These are phyloP conservation scores for Lepidocolaptes lacrymiger DNA, from an alignment of 2,797 vertebrate species.

Conservation along the genomic window DNA sequence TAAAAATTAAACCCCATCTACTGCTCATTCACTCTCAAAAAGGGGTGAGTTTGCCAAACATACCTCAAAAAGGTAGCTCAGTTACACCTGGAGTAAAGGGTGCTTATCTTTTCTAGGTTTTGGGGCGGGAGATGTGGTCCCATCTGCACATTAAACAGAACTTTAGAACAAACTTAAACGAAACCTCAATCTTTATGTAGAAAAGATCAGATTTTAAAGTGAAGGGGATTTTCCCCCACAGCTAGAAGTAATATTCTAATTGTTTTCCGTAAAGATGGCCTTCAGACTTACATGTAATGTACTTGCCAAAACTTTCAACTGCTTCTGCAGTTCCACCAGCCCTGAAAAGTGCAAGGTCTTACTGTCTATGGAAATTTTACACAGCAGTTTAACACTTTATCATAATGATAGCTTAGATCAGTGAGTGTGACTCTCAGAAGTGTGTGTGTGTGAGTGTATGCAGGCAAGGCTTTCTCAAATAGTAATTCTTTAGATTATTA, in stretches of 20 bases:
- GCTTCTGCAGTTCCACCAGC: not conserved
- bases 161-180: not conserved
- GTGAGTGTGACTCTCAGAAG: not conserved
- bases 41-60: not conserved
- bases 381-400: not conserved
- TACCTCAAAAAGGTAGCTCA: not conserved
- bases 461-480: not conserved
- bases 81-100: not conserved
- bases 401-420: not conserved
- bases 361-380: not conserved
- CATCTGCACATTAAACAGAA: not conserved
- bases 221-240: rapidly evolving
- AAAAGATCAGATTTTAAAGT: not conserved
- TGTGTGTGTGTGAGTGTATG: not conserved
- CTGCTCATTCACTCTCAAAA: not conserved
- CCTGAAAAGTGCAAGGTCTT: not conserved
- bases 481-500: not conserved
- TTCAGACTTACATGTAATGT: not conserved
- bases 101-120: not conserved
- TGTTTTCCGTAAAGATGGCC: not conserved
- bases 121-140: rapidly evolving
- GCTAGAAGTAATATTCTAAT: not conserved
- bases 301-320: not conserved
- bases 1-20: not conserved
- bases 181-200: not conserved